Base-by-base conservation (phyloP, 2,113 vertebrate genomes). In the Etheostoma cragini region DNA sequence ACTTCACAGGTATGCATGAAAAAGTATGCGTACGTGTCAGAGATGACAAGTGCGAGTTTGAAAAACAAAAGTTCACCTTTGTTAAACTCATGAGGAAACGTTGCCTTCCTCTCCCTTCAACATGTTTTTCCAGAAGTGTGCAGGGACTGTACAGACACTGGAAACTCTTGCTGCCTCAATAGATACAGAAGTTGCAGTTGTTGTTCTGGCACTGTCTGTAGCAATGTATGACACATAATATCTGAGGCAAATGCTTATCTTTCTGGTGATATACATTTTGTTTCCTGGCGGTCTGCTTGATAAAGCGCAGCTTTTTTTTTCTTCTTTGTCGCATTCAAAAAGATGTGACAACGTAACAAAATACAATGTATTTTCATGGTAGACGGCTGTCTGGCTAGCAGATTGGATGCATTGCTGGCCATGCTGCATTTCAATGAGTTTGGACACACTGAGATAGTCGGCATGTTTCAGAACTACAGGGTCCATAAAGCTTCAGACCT, bases 221-320 rank as follows among this genome's bases (percentile, higher is more conserved):
- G 21, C 26, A 65, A 17, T 5, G 6, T 57, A 68, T 52, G 56
- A 76, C 68, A 76, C 64, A 24, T 79, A 75, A 67, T 83, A 87
- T 86, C 69, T 61, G 24, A 80, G 14, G 53, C 67, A 83, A 85
- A 82, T 72, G 24, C 54, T 83, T 87, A 88, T 90, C 85, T 80
- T 56, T 78, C 56, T 78, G 45, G 71, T 85, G 82, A 92, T 89
- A 76, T 72, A 89, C 81, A 71, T 80, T 82, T 75, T 87, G 87
- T 86, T 89, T 89, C 54, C 80, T 83, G 72, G 72, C 74, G 64
- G 53, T 81, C 67, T 33, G 5, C 58, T 69, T 83, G 82, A 90
- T 87, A 85, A 72, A 85, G 71, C 0, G 0, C 38, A 53, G 54
- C 61, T 56, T 30, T 70, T 56, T 30, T 70, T 89, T 91, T 91